phyloP scores from a whole-genome alignment of 2,113 vertebrate species.

The Pontoporia blainvillei region DNA sequence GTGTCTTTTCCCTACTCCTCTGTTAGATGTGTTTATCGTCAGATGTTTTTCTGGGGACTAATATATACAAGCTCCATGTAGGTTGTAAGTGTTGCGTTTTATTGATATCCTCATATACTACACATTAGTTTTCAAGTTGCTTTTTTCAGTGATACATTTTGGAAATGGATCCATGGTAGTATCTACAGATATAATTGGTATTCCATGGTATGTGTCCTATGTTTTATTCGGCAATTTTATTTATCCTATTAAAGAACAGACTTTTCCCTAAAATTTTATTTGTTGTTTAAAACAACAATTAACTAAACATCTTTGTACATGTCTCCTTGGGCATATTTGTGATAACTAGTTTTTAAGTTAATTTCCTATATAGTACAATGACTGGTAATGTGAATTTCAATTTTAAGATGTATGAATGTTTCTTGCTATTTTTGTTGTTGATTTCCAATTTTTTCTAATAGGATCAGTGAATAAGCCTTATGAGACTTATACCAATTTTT shows the following conservation, averaged over 20 bases:
- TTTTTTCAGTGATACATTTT: background rate
- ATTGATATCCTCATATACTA: background rate
- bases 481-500: background rate
- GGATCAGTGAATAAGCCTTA: background rate
- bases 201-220: background rate
- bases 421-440: background rate
- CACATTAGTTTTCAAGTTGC: background rate
- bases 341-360: background rate
- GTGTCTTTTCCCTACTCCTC: background rate
- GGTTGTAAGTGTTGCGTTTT: background rate
- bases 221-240: conserved; percentile 8
- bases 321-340: background rate
- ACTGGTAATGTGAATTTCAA: background rate
- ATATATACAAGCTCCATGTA: background rate
- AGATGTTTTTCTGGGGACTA: background rate
- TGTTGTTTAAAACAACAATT: conserved; percentile 11
- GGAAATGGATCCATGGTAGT: background rate
- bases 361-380: background rate
- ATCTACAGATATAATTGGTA: background rate
- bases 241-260: background rate
- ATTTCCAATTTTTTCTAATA: background rate
- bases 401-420: background rate
- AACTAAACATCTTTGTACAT: background rate
- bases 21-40: background rate
- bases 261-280: background rate